Evolutionary conservation across 2,888 invertebrate species (phyloP).

Genomic region (Drosophila aldrichi): DNA sequence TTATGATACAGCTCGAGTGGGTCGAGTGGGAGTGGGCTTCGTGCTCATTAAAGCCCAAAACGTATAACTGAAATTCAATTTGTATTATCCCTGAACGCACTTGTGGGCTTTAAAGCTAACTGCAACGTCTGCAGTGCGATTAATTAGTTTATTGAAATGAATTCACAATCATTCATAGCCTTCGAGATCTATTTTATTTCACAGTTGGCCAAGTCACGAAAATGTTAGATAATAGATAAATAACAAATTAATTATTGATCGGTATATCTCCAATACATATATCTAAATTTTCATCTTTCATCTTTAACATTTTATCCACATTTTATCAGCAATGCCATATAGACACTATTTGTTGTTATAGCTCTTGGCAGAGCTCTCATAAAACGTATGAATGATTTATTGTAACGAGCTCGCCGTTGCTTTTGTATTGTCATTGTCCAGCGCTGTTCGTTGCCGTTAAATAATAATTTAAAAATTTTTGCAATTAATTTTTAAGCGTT

Average conservation of each 20-base stretch:
- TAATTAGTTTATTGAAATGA: constrained; percentile 36
- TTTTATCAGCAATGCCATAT: neutral
- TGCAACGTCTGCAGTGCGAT: constrained; percentile 13
- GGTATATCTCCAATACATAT: too few species aligned
- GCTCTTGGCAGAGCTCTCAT: neutral
- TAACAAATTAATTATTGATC: too few species aligned
- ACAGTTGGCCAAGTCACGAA: too few species aligned
- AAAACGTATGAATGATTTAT: constrained; percentile 8
- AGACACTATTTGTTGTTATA: neutral
- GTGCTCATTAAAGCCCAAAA: neutral
- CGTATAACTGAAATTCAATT: constrained; percentile 12
- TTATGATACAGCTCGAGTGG: neutral
- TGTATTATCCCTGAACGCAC: constrained; percentile 14
- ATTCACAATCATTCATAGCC: constrained; percentile 25
- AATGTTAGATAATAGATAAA: too few species aligned
- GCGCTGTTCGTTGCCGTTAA: constrained; percentile 3
- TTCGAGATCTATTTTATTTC: neutral
- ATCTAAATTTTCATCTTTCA: too few species aligned
- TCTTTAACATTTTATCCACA: too few species aligned
- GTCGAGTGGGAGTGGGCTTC: neutral
- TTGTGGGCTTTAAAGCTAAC: constrained; percentile 20
- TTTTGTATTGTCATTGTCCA: neutral
- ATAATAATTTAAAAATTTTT: constrained; percentile 27
- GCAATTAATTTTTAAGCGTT: constrained; percentile 35
- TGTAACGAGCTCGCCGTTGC: neutral